These are phyloP conservation scores for Muntiacus reevesi DNA, from an alignment of 2,113 vertebrate species.

Conservation along the genomic window DNA sequence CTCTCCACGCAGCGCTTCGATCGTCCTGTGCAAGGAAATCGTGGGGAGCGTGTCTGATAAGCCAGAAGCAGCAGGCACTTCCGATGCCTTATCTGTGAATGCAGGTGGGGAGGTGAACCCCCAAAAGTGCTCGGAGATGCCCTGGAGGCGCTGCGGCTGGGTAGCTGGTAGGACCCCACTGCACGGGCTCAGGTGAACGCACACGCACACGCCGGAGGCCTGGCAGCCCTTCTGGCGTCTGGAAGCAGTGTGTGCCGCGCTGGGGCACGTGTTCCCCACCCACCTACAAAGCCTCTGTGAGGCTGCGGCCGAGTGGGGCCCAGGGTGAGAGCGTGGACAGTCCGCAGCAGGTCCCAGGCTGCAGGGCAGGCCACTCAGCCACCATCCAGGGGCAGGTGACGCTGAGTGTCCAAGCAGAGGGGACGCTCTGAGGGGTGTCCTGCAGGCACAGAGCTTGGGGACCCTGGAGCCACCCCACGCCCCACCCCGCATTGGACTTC, in stretches of 20 bases:
- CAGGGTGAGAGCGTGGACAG: not conserved
- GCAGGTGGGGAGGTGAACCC: not conserved
- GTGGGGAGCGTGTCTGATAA: fast-evolving
- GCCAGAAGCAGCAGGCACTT: no score
- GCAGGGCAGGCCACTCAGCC: not conserved
- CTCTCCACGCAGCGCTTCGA: fast-evolving
- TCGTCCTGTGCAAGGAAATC: fast-evolving
- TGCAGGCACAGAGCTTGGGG: fast-evolving
- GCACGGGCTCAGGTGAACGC: fast-evolving
- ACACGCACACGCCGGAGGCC: fast-evolving
- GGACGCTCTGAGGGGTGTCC: fast-evolving
- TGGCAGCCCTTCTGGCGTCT: not conserved
- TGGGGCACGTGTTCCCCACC: fast-evolving
- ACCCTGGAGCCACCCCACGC: fast-evolving
- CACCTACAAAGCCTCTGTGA: not conserved
- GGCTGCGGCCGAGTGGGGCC: not conserved
- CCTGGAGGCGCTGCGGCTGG: not conserved
- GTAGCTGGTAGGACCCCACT: fast-evolving
- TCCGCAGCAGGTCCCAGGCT: not conserved
- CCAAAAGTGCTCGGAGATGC: not conserved
- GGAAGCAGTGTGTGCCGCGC: not conserved
- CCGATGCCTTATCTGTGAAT: fast-evolving
- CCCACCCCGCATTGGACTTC: not conserved
- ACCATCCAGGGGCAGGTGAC: not conserved
- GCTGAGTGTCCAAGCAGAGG: not conserved